Conservation (phyloP, 2,797 vertebrate species). For the Malurus splendens region DNA sequence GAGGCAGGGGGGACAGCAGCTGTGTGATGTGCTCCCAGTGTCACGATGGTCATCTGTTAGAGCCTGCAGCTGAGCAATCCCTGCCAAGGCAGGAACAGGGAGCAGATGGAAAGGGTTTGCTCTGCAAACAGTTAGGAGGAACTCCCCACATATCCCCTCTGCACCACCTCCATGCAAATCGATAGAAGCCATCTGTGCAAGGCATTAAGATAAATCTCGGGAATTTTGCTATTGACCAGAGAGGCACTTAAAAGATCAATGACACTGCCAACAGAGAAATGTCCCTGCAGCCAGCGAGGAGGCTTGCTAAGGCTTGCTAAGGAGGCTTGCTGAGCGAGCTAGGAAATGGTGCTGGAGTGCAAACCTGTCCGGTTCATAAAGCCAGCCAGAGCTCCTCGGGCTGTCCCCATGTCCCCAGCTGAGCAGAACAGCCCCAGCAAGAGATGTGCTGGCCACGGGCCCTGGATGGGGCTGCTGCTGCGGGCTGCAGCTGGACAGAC, state of each 20-base stretch:
- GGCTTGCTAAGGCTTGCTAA: not conserved
- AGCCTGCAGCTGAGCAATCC: not conserved
- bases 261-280: not conserved
- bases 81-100: not conserved
- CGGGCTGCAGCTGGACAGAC: no score
- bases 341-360: not conserved
- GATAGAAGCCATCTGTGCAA: constrained; percentile 9
- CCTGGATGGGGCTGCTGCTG: not conserved
- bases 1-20: not conserved
- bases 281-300: not conserved
- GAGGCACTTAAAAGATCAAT: not conserved
- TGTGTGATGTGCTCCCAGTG: not conserved
- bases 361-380: not conserved
- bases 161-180: not conserved
- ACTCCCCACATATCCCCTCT: not conserved
- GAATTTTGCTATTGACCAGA: not conserved
- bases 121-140: not conserved
- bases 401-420: not conserved
- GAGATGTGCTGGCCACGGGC: not conserved
- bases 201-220: constrained; percentile 8
- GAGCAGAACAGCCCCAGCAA: not conserved
- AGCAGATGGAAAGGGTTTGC: constrained; percentile 26
- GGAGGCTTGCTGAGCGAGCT: no score
- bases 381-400: not conserved
- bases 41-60: not conserved